Conservation (phyloP, 2,797 vertebrate species). For the Dicrostonyx torquatus region DNA sequence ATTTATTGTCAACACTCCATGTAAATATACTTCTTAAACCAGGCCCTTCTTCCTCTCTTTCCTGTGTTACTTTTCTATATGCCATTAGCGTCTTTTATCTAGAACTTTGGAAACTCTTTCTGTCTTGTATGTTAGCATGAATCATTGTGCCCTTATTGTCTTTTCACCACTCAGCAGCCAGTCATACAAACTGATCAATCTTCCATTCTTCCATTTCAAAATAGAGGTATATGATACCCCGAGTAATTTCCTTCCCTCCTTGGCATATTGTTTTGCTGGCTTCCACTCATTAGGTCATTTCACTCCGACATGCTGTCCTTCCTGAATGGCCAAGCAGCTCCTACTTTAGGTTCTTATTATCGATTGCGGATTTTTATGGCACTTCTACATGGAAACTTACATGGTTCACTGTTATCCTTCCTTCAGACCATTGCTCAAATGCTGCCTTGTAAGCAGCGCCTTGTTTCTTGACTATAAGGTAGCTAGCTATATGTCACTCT, state of each 20-base stretch:
- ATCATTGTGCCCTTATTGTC: not conserved
- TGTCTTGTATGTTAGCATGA: not conserved
- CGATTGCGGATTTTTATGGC: not conserved
- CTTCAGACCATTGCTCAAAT: slow-evolving; percentile 19
- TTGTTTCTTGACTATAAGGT: slow-evolving; percentile 15
- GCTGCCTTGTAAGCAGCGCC: not conserved
- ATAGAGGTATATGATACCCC: not conserved
- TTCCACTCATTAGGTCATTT: not conserved
- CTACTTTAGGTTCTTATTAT: not conserved
- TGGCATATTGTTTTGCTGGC: not conserved
- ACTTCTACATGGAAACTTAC: not conserved
- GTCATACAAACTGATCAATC: not conserved
- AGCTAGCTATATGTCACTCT: not conserved
- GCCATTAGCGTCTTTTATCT: not conserved
- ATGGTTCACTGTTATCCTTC: slow-evolving; percentile 1
- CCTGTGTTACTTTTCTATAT: not conserved
- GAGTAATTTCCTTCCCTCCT: not conserved
- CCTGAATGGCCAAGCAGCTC: not conserved
- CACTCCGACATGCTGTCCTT: not conserved
- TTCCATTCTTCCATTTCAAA: slow-evolving; percentile 6
- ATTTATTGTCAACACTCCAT: not conserved
- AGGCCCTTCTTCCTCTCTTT: not conserved
- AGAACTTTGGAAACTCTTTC: not conserved
- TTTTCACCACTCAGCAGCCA: not conserved
- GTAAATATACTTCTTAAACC: not conserved